Conservation (phyloP, 2,888 invertebrate genomes). For the Hirtodrosophila trivittata region DNA sequence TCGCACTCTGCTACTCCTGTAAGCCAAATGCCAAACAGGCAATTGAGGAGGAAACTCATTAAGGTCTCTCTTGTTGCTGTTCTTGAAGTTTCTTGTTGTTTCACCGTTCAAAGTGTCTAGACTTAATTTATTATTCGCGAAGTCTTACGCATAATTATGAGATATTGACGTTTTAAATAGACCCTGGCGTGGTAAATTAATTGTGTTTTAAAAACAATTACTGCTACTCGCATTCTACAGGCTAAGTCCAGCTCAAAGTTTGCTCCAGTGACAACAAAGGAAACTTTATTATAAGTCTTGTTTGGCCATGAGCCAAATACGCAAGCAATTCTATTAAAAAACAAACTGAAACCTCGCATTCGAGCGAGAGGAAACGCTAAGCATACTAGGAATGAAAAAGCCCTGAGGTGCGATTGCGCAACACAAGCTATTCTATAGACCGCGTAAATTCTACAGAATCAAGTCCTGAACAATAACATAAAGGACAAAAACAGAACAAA, state of each 20-base stretch:
- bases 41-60: slow-evolving; percentile 57
- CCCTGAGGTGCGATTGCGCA: slow-evolving; percentile 66
- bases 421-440: slow-evolving; percentile 51
- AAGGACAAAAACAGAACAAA: slow-evolving; percentile 41
- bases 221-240: background rate
- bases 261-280: slow-evolving; percentile 12
- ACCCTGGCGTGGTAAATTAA: slow-evolving; percentile 36
- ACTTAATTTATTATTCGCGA: slow-evolving; percentile 45
- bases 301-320: slow-evolving; percentile 66
- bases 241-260: slow-evolving; percentile 5
- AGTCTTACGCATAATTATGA: slow-evolving; percentile 50
- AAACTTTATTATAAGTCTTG: slow-evolving; percentile 30
- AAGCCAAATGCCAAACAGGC: slow-evolving; percentile 41
- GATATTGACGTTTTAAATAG: slow-evolving; percentile 53
- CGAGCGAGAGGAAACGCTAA: slow-evolving; percentile 2
- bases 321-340: slow-evolving; percentile 62
- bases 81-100: slow-evolving; percentile 23
- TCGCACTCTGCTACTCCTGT: slow-evolving; percentile 9
- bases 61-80: slow-evolving; percentile 19
- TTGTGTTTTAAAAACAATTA: slow-evolving; percentile 58
- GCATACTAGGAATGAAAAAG: slow-evolving; percentile 67
- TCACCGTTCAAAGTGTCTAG: slow-evolving; percentile 52
- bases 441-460: slow-evolving; percentile 24
- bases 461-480: slow-evolving; percentile 16
- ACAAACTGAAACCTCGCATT: slow-evolving; percentile 18